phyloP scores from a whole-genome alignment of 2,797 vertebrate species.

The Fistularia tabacaria region DNA sequence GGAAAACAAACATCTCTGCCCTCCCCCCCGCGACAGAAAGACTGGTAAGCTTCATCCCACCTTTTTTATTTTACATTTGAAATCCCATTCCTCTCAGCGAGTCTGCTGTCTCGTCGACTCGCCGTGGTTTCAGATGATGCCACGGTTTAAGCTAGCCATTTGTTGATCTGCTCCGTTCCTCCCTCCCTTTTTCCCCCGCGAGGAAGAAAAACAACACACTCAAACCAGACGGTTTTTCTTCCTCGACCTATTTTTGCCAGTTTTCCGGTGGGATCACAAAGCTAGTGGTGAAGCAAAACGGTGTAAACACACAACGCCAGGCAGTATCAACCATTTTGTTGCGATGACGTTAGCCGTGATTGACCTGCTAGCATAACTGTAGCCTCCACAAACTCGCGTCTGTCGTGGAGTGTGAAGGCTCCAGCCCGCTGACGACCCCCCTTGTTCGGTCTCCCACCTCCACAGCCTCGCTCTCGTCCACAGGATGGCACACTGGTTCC shows the following conservation, averaged over 20 bases:
- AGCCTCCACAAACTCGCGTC: background rate
- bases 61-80: no score
- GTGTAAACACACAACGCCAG: background rate
- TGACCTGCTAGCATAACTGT: slow-evolving; percentile 6
- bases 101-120: no score
- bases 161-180: slow-evolving; percentile 29
- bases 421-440: background rate
- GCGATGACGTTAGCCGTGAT: slow-evolving; percentile 20
- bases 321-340: background rate
- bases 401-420: no score
- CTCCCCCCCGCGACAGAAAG: no score
- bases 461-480: slow-evolving; percentile 36
- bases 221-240: no score
- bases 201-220: no score
- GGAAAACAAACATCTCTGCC: no score
- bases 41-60: no score
- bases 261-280: no score
- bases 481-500: slow-evolving; percentile 97
- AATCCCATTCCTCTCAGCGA: no score
- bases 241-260: background rate
- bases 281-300: no score
- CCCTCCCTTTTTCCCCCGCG: background rate
- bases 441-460: background rate
- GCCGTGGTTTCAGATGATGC: background rate
- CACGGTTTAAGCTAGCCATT: slow-evolving; percentile 36